Base-by-base conservation (phyloP, 2,888 invertebrate species). In the Miltochrista miniata region DNA sequence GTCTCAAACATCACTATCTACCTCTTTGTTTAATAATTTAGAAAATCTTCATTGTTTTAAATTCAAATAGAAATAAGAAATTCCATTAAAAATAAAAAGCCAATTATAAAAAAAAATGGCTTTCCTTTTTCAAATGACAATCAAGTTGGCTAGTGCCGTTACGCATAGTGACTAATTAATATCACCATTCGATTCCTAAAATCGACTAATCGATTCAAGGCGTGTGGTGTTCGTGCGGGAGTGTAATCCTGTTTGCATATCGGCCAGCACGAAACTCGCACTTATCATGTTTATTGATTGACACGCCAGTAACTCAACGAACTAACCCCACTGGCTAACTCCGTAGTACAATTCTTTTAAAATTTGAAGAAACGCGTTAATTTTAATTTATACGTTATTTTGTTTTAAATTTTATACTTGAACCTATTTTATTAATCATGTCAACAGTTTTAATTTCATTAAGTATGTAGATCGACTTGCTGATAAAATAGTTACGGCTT, bases 201-300 rank as follows among this genome's bases (percentile, higher is more conserved):
- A 74, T 74, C 75, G 70, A 67, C 61, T 67, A 71, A 74, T 68
- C 70, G 73, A 74, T 74, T 65, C 68, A 68, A 73, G 72, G 76
- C 70, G 70, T 66, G 71, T 76, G 75, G 74, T 81, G 86, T 89
- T 85, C 80, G 71, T 71, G 71, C 70, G 64, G 77, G 69, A 74
- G 79, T 76, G 83, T 83, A 85, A 83, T 83, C 83, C 85, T 81
- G 87, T 90, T 90, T 90, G 90, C 90, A 90, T 90, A 89, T 87
- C 89, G 83, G 76, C 74, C 55, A 62, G 85, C 88, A 90, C 89
- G 88, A 84, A 85, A 85, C 82, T 82, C 77, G 84, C 88, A 89
- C 90, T 90, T 90, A 90, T 90, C 89, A 89, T 87, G 90, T 88
- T 90, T 91, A 91, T 91, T 90, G 91, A 92, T 92, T 91, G 90